phyloP scores from a whole-genome alignment of 2,113 vertebrate genomes.

The Oncorhynchus masou region DNA sequence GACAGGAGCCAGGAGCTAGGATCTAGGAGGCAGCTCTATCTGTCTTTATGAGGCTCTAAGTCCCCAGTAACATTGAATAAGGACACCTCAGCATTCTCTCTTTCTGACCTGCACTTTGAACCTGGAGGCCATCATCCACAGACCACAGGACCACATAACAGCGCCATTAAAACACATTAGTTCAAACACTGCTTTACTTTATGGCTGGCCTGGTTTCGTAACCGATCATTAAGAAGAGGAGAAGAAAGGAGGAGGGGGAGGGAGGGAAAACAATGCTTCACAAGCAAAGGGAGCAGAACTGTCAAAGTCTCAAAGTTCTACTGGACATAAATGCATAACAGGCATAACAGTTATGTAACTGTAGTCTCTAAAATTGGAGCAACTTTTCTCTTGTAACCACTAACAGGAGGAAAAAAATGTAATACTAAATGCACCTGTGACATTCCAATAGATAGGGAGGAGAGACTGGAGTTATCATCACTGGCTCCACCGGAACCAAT shows the following conservation, averaged over 20 bases:
- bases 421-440: not conserved
- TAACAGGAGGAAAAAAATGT: not conserved
- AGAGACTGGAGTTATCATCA: no score
- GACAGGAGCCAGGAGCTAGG: not conserved
- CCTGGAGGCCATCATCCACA: constrained; percentile 9
- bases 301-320: not conserved
- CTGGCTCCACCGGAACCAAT: no score
- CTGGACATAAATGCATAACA: not conserved
- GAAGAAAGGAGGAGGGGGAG: not conserved
- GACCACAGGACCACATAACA: constrained; percentile 10
- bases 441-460: not conserved
- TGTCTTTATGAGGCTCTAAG: constrained; percentile 11
- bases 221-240: constrained; percentile 4
- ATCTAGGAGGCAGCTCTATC: not conserved
- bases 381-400: not conserved
- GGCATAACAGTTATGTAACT: not conserved
- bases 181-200: constrained; percentile 29
- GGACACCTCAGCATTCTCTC: constrained; percentile 21
- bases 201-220: constrained; percentile 43
- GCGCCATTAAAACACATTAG: constrained; percentile 32
- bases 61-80: constrained; percentile 1
- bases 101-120: constrained; percentile 59
- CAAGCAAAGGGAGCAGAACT: not conserved
- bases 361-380: not conserved
- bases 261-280: not conserved